A percentile compares a stretch with the other conserved stretches of the same genome.
These are phyloP conservation scores for Prietella phreatophila DNA, from an alignment of 2,113 vertebrate genomes.

Conservation along the genomic window DNA sequence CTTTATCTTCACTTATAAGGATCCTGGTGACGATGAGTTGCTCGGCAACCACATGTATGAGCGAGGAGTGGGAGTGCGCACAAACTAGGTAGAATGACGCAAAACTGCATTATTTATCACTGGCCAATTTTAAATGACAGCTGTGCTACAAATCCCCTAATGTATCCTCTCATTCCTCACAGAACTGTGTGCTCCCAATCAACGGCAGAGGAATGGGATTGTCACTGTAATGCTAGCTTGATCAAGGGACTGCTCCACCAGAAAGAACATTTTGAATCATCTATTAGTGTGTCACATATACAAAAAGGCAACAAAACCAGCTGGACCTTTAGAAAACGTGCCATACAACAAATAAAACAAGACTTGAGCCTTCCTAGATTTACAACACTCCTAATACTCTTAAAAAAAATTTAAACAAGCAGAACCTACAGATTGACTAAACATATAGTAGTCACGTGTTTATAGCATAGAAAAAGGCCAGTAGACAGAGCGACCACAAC, in stretches of 20 bases:
- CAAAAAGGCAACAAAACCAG: not conserved
- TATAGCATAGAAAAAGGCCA: not conserved
- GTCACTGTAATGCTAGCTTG: not conserved
- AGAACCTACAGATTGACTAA: not conserved
- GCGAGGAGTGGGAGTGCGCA: conserved; percentile 25
- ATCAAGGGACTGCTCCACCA: not conserved
- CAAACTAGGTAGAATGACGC: conserved; percentile 35
- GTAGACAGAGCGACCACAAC: not conserved
- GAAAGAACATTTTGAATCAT: not conserved
- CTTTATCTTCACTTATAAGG: conserved; percentile 53
- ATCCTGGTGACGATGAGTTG: conserved; percentile 46
- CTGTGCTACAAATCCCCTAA: conserved; percentile 19
- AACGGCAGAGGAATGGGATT: not conserved
- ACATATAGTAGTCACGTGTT: not conserved
- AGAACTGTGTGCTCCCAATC: not conserved
- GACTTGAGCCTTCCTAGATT: not conserved
- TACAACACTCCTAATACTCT: not conserved
- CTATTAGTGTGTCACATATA: not conserved
- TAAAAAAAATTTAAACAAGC: not conserved
- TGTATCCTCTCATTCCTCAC: conserved; percentile 9
- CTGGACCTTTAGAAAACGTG: not conserved
- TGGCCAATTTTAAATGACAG: not conserved
- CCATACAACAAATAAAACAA: not conserved
- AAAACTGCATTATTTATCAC: conserved; percentile 22
- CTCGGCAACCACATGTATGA: conserved; percentile 45